A percentile compares a stretch with the other conserved stretches of the same genome.
phyloP scores from a whole-genome alignment of 2,888 invertebrate species.

The Catocala fraxini region DNA sequence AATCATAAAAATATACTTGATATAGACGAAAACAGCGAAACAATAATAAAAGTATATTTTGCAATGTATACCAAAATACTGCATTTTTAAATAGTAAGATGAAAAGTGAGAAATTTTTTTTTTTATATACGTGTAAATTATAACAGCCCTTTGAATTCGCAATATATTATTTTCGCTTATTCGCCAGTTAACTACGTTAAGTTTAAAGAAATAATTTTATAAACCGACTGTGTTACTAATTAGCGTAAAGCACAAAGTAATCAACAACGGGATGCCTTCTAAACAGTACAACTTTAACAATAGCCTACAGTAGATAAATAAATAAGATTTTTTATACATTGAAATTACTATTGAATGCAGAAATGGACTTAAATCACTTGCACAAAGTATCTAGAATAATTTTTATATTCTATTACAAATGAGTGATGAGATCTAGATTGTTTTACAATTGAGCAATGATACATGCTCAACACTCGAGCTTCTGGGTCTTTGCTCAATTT shows the following conservation, averaged over 20 bases:
- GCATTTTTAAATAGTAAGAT: slow-evolving; percentile 85
- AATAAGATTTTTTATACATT: slow-evolving; percentile 63
- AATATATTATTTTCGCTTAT: slow-evolving; percentile 74
- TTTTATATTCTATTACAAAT: slow-evolving; percentile 22
- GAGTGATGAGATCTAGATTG: slow-evolving; percentile 23
- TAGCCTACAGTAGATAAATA: slow-evolving; percentile 82
- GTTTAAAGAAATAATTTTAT: slow-evolving; percentile 69
- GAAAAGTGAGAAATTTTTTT: slow-evolving; percentile 79
- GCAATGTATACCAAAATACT: slow-evolving; percentile 87
- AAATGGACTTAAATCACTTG: slow-evolving; percentile 30
- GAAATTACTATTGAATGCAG: slow-evolving; percentile 62
- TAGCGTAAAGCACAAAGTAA: slow-evolving; percentile 79
- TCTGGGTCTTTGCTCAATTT: slow-evolving; percentile 21
- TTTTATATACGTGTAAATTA: slow-evolving; percentile 54
- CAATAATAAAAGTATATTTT: slow-evolving; percentile 70
- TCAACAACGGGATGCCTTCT: slow-evolving; percentile 86
- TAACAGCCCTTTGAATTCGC: slow-evolving; percentile 62
- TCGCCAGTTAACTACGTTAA: slow-evolving; percentile 76
- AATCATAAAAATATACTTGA: slow-evolving; percentile 39
- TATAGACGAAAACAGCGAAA: slow-evolving; percentile 49
- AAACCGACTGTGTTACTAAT: slow-evolving; percentile 83
- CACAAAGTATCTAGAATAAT: slow-evolving; percentile 40
- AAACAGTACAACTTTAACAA: slow-evolving; percentile 86
- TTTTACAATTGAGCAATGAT: slow-evolving; percentile 15
- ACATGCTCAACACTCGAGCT: slow-evolving; percentile 14